Evolutionary conservation across 2,888 invertebrate species (phyloP).

Genomic region (Drosophila anomelani): DNA sequence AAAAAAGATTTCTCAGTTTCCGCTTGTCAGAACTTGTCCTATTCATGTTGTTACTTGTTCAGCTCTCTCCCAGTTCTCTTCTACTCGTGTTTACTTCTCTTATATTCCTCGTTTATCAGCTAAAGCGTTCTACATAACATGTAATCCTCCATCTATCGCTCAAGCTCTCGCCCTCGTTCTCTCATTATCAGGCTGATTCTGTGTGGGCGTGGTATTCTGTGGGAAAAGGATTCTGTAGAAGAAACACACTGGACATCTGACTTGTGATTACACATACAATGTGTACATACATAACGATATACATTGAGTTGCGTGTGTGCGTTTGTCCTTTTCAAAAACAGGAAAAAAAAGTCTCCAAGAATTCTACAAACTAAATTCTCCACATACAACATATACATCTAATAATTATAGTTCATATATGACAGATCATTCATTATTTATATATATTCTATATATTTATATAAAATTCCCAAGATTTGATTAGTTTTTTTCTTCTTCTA

Average conservation of each 20-base stretch:
- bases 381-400: slow-evolving; percentile 33
- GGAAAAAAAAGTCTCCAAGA: slow-evolving; percentile 17
- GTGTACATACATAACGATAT: slow-evolving; percentile 32
- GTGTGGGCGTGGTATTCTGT: slow-evolving; percentile 8
- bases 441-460: slow-evolving; percentile 15
- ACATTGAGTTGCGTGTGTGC: slow-evolving; percentile 37
- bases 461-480: slow-evolving; percentile 19
- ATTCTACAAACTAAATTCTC: slow-evolving; percentile 42
- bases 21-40: slow-evolving; percentile 6
- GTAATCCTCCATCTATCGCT: slow-evolving; percentile 7
- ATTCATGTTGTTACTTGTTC: slow-evolving; percentile 23
- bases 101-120: slow-evolving; percentile 21
- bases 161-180: not conserved
- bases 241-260: slow-evolving; percentile 12
- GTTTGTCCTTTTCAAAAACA: slow-evolving; percentile 1
- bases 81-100: too few species aligned
- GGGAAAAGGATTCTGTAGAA: slow-evolving; percentile 9
- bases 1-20: slow-evolving; percentile 47
- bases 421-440: not conserved
- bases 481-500: slow-evolving; percentile 18
- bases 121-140: slow-evolving; percentile 43
- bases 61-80: slow-evolving; percentile 14
- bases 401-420: not conserved
- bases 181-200: not conserved
- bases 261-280: too few species aligned